Evolutionary conservation across 2,888 invertebrate species (phyloP), one percentile per base, ranked within the genome.

Genomic region (Apocheima hispidaria): DNA sequence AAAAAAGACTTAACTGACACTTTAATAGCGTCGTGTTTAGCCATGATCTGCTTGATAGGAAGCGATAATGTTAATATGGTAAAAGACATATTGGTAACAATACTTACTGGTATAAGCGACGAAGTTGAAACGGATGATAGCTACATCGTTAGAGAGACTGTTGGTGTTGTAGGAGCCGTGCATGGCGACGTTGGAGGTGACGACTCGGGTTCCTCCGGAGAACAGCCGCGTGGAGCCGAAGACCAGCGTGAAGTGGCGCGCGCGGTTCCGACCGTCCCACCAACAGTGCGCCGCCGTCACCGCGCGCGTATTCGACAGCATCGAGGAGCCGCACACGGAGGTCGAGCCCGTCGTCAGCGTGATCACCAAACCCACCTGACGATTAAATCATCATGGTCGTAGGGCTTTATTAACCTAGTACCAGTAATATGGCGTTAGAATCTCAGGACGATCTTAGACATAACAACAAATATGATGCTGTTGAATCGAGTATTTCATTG

Each of bases 271-370:
- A 4, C 76, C 70, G 63, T 81, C 74, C 41, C 67, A 66, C 85
- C 84, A 83, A 71, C 83, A 84, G 66, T 84, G 79, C 16, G 78
- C 77, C 4, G 78, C 78, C 4, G 80, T 78, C 43, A 79, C 68
- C 4, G 76, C 66, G 41, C 72, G 74, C 2, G 70, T 74, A 69
- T 72, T 74, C 49, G 55, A 66, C 65, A 79, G 59, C 74, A 77
- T 70, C n/a, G 79, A 73, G 12, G 79, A 71, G 65, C 75, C 75
- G 65, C 81, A 75, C 35, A 79, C 77, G 0, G 79, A 75, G 4
- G 72, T 75, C 14, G 46, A 63, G 18, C 78, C 79, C 1, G 63
- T 51, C 40, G 70, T 70, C 72, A 81, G 65, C 9, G 71, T 74
- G 64, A 81, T 76, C 41, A 78, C 66, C 33, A 80, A 58, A 0